Conservation (phyloP, 2,888 invertebrate species). For the Parnassius mnemosyne region DNA sequence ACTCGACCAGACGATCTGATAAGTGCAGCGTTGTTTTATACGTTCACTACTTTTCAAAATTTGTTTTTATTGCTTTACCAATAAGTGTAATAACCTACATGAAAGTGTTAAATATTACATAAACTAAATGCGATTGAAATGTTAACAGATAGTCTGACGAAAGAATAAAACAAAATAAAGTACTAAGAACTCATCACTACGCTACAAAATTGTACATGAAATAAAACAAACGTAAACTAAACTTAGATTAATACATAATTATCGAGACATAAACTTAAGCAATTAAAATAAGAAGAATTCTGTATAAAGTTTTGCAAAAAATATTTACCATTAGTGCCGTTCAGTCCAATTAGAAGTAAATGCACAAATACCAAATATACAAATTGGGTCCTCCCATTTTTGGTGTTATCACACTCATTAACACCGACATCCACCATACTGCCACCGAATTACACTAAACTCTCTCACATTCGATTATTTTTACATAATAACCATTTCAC, state of each 20-base stretch:
- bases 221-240: not conserved
- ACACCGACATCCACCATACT: conserved; percentile 79
- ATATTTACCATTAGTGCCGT: conserved; percentile 76
- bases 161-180: no score
- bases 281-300: not conserved
- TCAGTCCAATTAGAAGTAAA: conserved; percentile 76
- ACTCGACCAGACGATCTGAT: conserved; percentile 48
- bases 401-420: conserved; percentile 76
- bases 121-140: not conserved
- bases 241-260: not conserved
- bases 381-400: conserved; percentile 77
- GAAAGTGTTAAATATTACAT: not conserved
- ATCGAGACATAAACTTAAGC: not conserved
- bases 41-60: conserved; percentile 15
- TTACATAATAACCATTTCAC: conserved; percentile 68
- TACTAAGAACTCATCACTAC: not conserved
- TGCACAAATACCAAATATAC: conserved; percentile 76
- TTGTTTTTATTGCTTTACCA: conserved; percentile 5
- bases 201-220: not conserved
- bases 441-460: conserved; percentile 68
- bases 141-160: not conserved
- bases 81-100: not conserved
- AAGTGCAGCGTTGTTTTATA: conserved; percentile 28
- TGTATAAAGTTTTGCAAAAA: conserved; percentile 25
- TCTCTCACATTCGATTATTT: conserved; percentile 59